Evolutionary conservation across 1,140 invertebrate species (phyloP), one percentile per base, ranked within the genome.

Genomic region (Diuraphis noxia): DNA sequence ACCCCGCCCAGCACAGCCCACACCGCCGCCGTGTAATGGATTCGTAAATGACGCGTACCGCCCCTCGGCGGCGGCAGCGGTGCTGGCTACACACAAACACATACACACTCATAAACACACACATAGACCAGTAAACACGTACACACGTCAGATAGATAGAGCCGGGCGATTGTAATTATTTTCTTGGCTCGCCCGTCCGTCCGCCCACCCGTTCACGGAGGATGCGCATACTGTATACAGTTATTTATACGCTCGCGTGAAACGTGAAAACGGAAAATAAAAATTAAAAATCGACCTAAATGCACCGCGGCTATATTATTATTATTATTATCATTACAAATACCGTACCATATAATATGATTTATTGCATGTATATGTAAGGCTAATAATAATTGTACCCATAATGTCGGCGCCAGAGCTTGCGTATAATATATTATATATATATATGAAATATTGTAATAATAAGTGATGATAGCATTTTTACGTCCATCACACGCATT

Each of bases 21-120:
- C 63, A n/a, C 23, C 49, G 38, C 52, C 23, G 63, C 88, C 56
- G 56, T 90, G 77, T 91, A 91, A 91, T 91, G 89, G 89, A 82
- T 91, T 91, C 77, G 38, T 91, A 91, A 91, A 91, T 91, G 89
- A 91, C 43, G 89, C 89, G 89, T 82, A 91, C 89, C 89, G 72
- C 89, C 89, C 89, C 89, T 91, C 43, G 89, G 89, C 77, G 3
- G 36, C 38, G 79, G 79, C 41, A 41, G 88, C 72, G 8, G 38
- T 25, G 40, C 81, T n/a, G 82, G 41, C 82, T 84, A 43, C 30
- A 41, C 81, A 30, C 38, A n/a, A 9, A 30, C 38, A 41, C 38
- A 82, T 40, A 13, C 38, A 41, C 79, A 82, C 23, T 43, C 77
- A 25, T 41, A 46, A 30, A 56, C 85, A 13, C 6, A 38, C 34